Evolutionary conservation across 2,797 vertebrate genomes (phyloP), one percentile per base, ranked within the genome.

Genomic region (Chanos chanos): DNA sequence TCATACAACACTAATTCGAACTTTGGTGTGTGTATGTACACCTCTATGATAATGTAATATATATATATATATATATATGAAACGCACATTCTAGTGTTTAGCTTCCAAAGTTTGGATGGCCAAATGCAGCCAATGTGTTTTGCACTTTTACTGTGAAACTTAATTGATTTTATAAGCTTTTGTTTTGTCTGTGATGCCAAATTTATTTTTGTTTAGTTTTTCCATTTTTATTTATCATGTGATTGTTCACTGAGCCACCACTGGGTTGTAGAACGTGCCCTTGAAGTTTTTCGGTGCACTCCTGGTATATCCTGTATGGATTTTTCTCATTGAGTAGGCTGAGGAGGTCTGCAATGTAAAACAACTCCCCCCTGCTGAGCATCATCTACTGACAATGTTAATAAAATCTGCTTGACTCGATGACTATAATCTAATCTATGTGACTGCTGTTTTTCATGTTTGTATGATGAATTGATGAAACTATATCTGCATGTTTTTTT

Each of bases 141-240:
- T 78, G 72, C 83, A 78, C 78, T 68, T 67, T 53, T 18, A 48
- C 47, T 34, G 51, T 54, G 10, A 43, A 5, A 30, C 16, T 34
- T 4, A 33, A 22, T 37, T 24, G 1, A 2, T 51, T 44, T 0
- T 12, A 18, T 16, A n/a, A n/a, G n/a, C n/a, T n/a, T n/a, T n/a
- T n/a, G n/a, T n/a, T n/a, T n/a, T n/a, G n/a, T n/a, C n/a, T n/a
- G n/a, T n/a, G n/a, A n/a, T n/a, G n/a, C n/a, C n/a, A n/a, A n/a
- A 24, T 47, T 28, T 57, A 9, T 2, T 13, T 40, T 56, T 3
- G 15, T 19, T 44, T 27, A 19, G 10, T 24, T 8, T 13, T 36
- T 4, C 40, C 18, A 24, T 4, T 57, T 34, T 27, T 49, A 19
- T 25, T 4, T n/a, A 44, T 43, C 28, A 28, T 9, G 6, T 59